Percentiles rank a stretch among this genome's conserved stretches.
phyloP scores from a whole-genome alignment of 2,888 invertebrate species.

The Mycogona germanica region DNA sequence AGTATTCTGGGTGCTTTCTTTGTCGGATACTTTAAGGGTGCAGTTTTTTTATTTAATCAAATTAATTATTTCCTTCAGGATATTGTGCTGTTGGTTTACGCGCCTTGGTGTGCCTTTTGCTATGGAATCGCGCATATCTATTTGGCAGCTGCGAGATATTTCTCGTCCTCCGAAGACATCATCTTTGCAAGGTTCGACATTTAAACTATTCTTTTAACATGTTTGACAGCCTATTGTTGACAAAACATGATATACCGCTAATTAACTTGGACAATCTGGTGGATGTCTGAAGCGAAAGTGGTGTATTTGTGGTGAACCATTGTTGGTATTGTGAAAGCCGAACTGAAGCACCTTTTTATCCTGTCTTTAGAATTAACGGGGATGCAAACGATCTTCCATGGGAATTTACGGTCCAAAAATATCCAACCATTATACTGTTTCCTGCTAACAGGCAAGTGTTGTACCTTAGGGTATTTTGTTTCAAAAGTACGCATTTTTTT shows the following conservation, averaged over 20 bases:
- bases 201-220: too few relatives aligned
- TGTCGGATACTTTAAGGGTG: background rate
- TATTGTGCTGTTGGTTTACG: conserved; percentile 62
- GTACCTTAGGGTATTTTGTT: background rate
- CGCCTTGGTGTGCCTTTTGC: conserved; percentile 65
- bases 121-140: conserved; percentile 54
- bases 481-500: too few relatives aligned
- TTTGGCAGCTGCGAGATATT: conserved; percentile 50
- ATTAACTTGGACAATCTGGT: too few relatives aligned
- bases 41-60: background rate
- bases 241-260: too few relatives aligned
- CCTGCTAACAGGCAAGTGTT: conserved; percentile 45
- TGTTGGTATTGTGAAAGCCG: too few relatives aligned
- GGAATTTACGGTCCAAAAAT: conserved; percentile 63
- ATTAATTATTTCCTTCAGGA: conserved; percentile 43
- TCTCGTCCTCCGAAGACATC: conserved; percentile 34
- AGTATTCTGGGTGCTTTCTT: background rate
- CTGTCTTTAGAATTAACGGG: conserved; percentile 49
- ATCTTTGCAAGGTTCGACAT: conserved; percentile 23
- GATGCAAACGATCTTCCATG: conserved; percentile 75
- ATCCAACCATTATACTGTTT: conserved; percentile 70
- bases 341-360: conserved; percentile 4
- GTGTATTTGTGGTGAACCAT: background rate
- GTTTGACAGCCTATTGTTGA: too few relatives aligned
- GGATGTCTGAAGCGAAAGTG: background rate